Base-by-base conservation (phyloP, 2,888 invertebrate genomes). In the Epistrophe eligans region DNA sequence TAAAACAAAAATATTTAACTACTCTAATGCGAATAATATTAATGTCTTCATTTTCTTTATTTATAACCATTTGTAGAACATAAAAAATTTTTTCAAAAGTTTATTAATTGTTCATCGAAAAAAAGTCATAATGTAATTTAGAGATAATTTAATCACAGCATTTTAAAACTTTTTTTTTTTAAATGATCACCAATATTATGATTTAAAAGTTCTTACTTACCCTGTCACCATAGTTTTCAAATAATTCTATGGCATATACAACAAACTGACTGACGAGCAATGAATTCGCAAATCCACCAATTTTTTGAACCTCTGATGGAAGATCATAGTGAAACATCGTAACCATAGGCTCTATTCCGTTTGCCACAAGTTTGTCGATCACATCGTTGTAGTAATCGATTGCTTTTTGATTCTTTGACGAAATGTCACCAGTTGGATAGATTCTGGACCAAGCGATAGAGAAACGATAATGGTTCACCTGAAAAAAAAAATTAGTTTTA, bases 401-500 rank as follows among this genome's bases (percentile, higher is more conserved):
- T 7, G 28, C 70, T 55, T 70, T 70, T 70, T 70, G 70, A 55
- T 55, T 93, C 15, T 95, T 91, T 24, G 92, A 91, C 62, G 94
- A 93, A 0, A 93, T 83, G 72, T 93, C 93, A 48, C 95, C 95
- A 32, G 93, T 94, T 0, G 96, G 95, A 67, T 96, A 90, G n/a
- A 96, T 92, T 32, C 96, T 92, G 0, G 95, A 91, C 96, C 96
- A 96, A 0, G 95, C 94, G 77, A 95, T 93, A 8, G 95, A 95
- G 89, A 95, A 94, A 64, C 95, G 92, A 90, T 95, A 95, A 88
- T 93, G 94, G 60, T 94, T 40, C 2, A 90, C 89, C 91, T 91
- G 24, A 40, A 38, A 77, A 73, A n/a, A 40, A 50, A 50, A 66
- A 13, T 17, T 1, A 9, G 9, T 9, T 17, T 1, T 0, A 8